Evolutionary conservation across 2,797 vertebrate species (phyloP).

Genomic region (Taenioides sp.): DNA sequence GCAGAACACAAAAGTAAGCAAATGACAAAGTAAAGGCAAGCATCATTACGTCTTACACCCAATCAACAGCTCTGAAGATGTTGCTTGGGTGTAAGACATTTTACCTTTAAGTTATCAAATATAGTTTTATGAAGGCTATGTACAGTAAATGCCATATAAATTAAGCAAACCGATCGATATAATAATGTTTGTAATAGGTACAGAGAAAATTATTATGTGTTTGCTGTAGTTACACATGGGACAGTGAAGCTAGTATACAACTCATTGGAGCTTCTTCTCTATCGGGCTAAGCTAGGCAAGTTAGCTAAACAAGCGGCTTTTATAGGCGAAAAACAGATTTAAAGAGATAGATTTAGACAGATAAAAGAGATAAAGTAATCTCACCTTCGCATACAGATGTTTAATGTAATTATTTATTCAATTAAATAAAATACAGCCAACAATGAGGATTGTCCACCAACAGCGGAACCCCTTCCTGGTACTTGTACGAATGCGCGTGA

Average conservation of each 20-base stretch:
- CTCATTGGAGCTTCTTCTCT: constrained; percentile 20
- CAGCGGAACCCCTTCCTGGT: constrained; percentile 33
- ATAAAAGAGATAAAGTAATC: not conserved
- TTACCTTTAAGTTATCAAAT: not conserved
- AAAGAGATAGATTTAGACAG: rapidly evolving
- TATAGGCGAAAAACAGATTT: too few relatives aligned
- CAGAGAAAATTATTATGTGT: not conserved
- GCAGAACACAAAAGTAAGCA: too few relatives aligned
- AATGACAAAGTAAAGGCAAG: not conserved
- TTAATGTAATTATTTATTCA: not conserved
- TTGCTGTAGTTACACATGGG: not conserved
- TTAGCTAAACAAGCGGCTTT: constrained; percentile 18
- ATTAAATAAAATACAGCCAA: not conserved
- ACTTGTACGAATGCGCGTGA: constrained; percentile 46
- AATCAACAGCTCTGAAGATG: not conserved
- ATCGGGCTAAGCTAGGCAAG: constrained; percentile 39
- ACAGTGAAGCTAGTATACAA: not conserved
- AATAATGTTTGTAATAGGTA: not conserved
- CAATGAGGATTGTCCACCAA: not conserved
- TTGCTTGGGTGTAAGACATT: not conserved
- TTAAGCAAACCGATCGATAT: not conserved
- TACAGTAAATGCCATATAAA: not conserved
- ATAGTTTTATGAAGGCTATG: not conserved
- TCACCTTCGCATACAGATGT: constrained; percentile 37
- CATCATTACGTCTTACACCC: too few relatives aligned